Evolutionary conservation across 2,113 vertebrate species (phyloP).

Genomic region (Archocentrus centrarchus): DNA sequence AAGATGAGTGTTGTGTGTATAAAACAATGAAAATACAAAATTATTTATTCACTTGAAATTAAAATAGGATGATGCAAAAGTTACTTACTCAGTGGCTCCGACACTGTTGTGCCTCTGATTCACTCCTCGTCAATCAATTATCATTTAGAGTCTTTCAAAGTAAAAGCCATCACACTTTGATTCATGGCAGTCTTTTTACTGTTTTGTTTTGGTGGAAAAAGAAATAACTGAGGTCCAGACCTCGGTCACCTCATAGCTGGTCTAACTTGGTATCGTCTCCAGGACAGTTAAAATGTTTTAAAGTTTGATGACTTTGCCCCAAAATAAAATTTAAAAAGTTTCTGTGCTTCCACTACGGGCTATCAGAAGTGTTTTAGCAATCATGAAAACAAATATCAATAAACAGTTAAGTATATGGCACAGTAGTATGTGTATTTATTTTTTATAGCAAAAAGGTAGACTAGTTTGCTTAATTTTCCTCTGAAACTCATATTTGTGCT

Average conservation of each 20-base stretch:
- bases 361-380: neutral
- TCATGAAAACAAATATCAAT: neutral
- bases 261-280: neutral
- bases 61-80: neutral
- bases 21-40: neutral
- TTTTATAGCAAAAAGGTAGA: neutral
- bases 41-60: constrained; percentile 4
- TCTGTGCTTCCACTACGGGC: neutral
- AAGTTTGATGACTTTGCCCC: neutral
- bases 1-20: neutral
- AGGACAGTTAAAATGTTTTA: neutral
- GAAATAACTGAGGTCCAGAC: no score
- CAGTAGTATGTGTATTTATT: neutral
- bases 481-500: constrained; percentile 8
- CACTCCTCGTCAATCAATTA: neutral
- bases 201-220: no score
- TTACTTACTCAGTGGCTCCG: neutral
- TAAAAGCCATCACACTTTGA: no score
- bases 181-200: no score
- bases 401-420: neutral
- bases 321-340: neutral
- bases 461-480: constrained; percentile 21
- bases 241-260: neutral
- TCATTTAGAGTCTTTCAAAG: neutral
- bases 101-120: neutral